phyloP scores from a whole-genome alignment of 2,888 invertebrate genomes.

The Adelognathus sp. region DNA sequence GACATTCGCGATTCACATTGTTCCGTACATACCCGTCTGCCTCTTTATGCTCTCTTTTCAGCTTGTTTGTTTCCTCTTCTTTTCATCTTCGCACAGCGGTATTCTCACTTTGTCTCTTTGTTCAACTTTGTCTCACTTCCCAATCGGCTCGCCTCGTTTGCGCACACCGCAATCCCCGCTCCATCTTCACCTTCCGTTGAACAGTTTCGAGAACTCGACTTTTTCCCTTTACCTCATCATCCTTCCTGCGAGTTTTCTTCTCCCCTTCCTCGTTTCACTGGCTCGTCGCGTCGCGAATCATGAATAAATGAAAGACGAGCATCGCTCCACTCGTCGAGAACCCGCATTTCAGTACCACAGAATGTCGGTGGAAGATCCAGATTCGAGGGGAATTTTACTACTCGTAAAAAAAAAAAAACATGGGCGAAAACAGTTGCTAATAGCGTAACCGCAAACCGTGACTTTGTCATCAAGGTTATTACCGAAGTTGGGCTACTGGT shows the following conservation, averaged over 20 bases:
- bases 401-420: not conserved
- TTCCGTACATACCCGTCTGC: conserved; percentile 17
- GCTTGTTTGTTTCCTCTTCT: conserved; percentile 6
- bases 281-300: conserved; percentile 10
- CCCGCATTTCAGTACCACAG: conserved; percentile 11
- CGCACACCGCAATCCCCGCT: not conserved
- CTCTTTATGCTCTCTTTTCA: conserved; percentile 30
- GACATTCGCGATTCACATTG: conserved; percentile 11
- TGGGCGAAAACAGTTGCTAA: too few relatives aligned
- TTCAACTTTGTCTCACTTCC: conserved; percentile 27
- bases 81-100: not conserved
- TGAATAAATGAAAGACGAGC: conserved; percentile 49
- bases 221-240: conserved; percentile 41
- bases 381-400: not conserved
- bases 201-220: not conserved
- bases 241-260: not conserved
- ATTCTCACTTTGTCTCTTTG: not conserved
- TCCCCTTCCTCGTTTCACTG: not conserved
- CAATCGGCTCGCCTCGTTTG: conserved; percentile 17
- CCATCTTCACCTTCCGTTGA: not conserved
- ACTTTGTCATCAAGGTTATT: too few relatives aligned
- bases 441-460: too few relatives aligned
- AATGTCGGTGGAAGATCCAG: not conserved
- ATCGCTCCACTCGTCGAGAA: not conserved
- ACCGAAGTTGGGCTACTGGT: too few relatives aligned